Base-by-base conservation (phyloP, 1,140 invertebrate species). In the Portunus trituberculatus region DNA sequence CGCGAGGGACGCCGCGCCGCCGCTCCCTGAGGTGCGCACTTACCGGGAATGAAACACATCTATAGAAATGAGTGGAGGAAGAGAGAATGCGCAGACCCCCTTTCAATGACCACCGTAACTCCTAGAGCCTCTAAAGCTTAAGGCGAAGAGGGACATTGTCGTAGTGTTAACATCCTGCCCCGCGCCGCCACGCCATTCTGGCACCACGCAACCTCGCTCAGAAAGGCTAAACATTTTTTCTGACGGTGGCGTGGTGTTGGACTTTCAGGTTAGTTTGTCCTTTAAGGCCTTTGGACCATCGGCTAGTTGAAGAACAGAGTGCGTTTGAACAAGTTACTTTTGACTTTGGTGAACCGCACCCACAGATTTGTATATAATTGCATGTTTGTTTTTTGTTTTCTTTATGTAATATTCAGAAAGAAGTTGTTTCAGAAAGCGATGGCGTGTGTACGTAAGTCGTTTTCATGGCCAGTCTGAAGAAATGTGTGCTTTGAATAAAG, bases 21-120 rank as follows among this genome's bases (percentile, higher is more conserved):
- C 31, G 29, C 0, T 6, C 87, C 32, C 87, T 32, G 87, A 39
- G 87, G 67, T 76, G 48, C 87, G 28, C 87, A 46, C 32, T 52
- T 14, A 76, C 59, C 59, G 59, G 46, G 31, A 52, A 59, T 32
- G 28, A 76, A 92, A 92, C 46, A 92, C 90, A 92, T 67, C 90
- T 32, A 16, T 59, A 92, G 45, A 92, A 92, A 92, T 92, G 46
- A 76, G 20, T 92, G 59, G 45, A 92, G 39, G 90, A 92, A 59
- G 59, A 32, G 52, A 76, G 67, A 76, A 76, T 76, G 67, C 67
- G 25, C 67, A 76, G 67, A 48, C 92, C 92, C 93, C 59, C 88
- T 94, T 94, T 94, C 93, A 94, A 94, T 94, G 93, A 94, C 93
- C 93, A 94, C 52, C 87, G 93, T 94, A 94, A 94, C 94, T 94